Base-by-base conservation (phyloP, 2,113 vertebrate species). In the Hydropotes inermis region DNA sequence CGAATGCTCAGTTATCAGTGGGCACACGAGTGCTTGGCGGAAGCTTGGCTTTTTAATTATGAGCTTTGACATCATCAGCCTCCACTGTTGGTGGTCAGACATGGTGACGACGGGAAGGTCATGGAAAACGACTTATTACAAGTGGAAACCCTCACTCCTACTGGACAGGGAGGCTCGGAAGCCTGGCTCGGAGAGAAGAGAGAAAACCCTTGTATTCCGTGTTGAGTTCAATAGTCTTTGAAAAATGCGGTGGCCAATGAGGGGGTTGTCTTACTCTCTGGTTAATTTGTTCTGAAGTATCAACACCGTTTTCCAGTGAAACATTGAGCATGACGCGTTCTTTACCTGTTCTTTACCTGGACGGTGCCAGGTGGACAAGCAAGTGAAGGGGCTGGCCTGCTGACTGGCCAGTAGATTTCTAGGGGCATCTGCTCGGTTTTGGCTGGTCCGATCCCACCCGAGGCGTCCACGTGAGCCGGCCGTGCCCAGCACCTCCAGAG, bases 41-140 rank as follows among this genome's bases (percentile, higher is more conserved):
- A 25, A 30, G 45, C n/a, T 23, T 5, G 36, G n/a, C 43, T 33
- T 67, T 61, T 47, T n/a, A 27, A 25, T 64, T 1, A 47, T 19
- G 0, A 81, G 11, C 11, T 16, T 74, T 21, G 60, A n/a, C 6
- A 0, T 28, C 16, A 28, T 7, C 1, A 19, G 28, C 12, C 3
- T 15, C 15, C 1, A 7, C 39, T 1, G 16, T 23, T 36, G 15
- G 52, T 7, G 19, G 21, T 33, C 28, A 45, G 0, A 19, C 19
- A 9, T 0, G 2, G 9, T 5, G 36, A 27, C 0, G 4, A 21
- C 0, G 13, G 52, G 12, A 6, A n/a, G 12, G 11, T 23, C 23
- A 1, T 36, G 6, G 19, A 28, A 74, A 54, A 21, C 0, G 6
- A 39, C 13, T 36, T 33, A 23, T 16, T 9, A 47, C 16, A 30